Percentiles rank a stretch among this genome's conserved stretches.
Evolutionary conservation across 2,113 vertebrate species (phyloP).

Genomic region (Camarhynchus parvulus): DNA sequence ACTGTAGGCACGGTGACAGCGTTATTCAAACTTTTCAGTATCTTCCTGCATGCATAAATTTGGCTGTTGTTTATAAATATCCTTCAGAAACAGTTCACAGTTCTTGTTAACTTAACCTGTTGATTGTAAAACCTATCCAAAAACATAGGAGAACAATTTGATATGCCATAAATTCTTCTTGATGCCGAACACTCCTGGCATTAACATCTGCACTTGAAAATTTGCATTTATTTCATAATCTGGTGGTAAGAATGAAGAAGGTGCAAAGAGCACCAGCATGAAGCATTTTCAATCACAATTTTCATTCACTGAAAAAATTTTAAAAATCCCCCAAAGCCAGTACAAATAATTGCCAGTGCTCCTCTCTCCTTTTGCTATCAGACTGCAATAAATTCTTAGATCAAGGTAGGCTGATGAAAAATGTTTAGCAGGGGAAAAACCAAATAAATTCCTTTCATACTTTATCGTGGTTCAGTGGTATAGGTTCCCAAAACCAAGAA

Average conservation of each 20-base stretch:
- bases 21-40: constrained; percentile 70
- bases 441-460: neutral
- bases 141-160: constrained; percentile 48
- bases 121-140: constrained; percentile 68
- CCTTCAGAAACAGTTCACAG: constrained; percentile 66
- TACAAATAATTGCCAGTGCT: neutral
- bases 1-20: constrained; percentile 28
- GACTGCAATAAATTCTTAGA: neutral
- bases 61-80: constrained; percentile 72
- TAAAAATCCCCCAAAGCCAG: neutral
- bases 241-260: constrained; percentile 44
- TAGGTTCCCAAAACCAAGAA: neutral
- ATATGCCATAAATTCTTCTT: constrained; percentile 59
- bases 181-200: constrained; percentile 35
- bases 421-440: neutral
- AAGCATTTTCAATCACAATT: neutral
- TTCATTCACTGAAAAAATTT: neutral
- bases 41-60: constrained; percentile 54
- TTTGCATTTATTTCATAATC: constrained; percentile 17
- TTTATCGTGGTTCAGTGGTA: neutral
- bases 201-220: constrained; percentile 53
- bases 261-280: neutral
- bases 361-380: neutral
- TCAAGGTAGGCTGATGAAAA: neutral
- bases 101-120: constrained; percentile 65